A percentile compares a stretch with the other conserved stretches of the same genome.
phyloP scores from a whole-genome alignment of 1,140 invertebrate species.

The Chelonus insularis region DNA sequence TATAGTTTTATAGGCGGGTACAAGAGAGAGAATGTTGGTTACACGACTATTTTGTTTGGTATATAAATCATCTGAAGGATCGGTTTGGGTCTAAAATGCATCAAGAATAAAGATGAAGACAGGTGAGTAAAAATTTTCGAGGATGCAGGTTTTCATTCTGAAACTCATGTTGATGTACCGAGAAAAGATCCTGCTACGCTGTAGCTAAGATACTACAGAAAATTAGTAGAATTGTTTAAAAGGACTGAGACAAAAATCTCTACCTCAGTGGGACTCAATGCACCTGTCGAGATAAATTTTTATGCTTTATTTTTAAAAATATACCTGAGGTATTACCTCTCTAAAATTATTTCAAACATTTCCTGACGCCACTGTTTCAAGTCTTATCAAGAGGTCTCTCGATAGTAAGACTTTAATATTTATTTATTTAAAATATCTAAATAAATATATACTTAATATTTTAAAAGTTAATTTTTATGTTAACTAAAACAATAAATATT shows the following conservation, averaged over 20 bases:
- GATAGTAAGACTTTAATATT: too few relatives aligned
- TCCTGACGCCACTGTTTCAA: too few relatives aligned
- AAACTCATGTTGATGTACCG: neutral
- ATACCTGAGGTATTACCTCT: too few relatives aligned
- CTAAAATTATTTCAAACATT: too few relatives aligned
- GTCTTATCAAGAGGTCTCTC: too few relatives aligned
- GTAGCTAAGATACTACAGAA: slow-evolving; percentile 5
- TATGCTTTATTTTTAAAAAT: too few relatives aligned
- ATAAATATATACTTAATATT: too few relatives aligned
- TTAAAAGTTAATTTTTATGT: too few relatives aligned
- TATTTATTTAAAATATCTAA: too few relatives aligned
- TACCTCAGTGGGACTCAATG: too few relatives aligned
- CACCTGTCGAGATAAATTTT: too few relatives aligned
- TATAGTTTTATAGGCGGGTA: slow-evolving; percentile 4
- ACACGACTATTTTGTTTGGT: slow-evolving; percentile 12
- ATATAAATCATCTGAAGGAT: slow-evolving; percentile 9
- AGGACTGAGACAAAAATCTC: neutral
- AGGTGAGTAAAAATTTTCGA: slow-evolving; percentile 2
- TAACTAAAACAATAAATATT: too few relatives aligned
- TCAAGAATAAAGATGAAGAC: neutral
- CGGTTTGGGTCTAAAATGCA: neutral
- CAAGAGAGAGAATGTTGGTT: slow-evolving; percentile 9
- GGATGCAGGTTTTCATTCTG: neutral
- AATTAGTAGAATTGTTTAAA: slow-evolving; percentile 12
- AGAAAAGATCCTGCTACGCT: neutral